Percentiles rank a stretch among this genome's conserved stretches.
phyloP scores from a whole-genome alignment of 2,797 vertebrate species.

The Anomalospiza imberbis region DNA sequence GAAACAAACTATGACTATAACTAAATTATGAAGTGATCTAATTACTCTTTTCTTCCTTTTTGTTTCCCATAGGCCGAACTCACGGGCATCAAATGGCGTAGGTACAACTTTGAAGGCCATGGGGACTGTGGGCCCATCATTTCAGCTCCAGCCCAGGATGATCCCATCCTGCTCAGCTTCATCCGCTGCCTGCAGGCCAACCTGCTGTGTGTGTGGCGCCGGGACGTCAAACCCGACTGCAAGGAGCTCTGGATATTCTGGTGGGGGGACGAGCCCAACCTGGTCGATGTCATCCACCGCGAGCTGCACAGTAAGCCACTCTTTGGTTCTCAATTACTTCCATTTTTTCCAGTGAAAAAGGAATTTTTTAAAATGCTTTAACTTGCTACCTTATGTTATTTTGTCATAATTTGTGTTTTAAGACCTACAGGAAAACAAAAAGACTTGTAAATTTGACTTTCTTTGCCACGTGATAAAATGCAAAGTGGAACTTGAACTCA shows the following conservation, averaged over 20 bases:
- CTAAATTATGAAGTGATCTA: not conserved
- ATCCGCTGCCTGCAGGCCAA: conserved; percentile 96
- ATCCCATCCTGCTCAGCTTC: conserved; percentile 96
- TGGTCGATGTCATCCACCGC: conserved; percentile 91
- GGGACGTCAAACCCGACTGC: conserved; percentile 88
- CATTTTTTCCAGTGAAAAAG: not conserved
- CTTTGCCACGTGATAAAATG: rapidly evolving
- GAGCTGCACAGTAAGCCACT: conserved; percentile 91
- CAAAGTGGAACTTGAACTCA: not conserved
- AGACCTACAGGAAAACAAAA: not conserved
- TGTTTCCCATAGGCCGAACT: conserved; percentile 84
- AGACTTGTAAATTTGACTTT: not conserved
- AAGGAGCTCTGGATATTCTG: conserved; percentile 99
- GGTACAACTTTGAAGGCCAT: conserved; percentile 91
- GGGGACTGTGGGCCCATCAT: conserved; percentile 96
- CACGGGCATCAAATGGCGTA: conserved; percentile 99
- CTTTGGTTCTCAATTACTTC: not conserved
- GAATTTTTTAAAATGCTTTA: not conserved
- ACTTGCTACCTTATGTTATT: not conserved
- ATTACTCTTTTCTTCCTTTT: not conserved
- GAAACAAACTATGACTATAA: not conserved
- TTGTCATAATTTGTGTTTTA: not conserved
- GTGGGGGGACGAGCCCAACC: conserved; percentile 97
- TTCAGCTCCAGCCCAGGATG: conserved; percentile 95
- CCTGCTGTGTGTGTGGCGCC: conserved; percentile 95